Conservation (phyloP, 2,113 vertebrate genomes). For the Pterocles burchelli region DNA sequence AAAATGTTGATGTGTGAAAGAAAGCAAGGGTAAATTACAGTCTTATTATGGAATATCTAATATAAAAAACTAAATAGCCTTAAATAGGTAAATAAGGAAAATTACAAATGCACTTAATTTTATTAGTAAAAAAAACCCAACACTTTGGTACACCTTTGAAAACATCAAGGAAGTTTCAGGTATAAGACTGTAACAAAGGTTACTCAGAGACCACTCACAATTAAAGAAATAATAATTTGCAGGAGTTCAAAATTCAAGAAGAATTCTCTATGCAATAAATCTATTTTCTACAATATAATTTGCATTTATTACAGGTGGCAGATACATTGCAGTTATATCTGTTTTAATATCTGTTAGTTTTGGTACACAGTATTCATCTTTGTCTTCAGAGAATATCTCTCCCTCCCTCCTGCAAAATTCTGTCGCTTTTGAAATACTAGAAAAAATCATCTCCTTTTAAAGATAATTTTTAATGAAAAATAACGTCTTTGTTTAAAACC, state of each 20-base stretch:
- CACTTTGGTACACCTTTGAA: neutral
- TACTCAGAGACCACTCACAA: neutral
- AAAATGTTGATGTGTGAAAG: neutral
- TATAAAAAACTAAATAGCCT: neutral
- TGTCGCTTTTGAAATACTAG: neutral
- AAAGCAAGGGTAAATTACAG: neutral
- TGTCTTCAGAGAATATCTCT: neutral
- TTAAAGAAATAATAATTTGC: neutral
- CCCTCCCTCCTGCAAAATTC: neutral
- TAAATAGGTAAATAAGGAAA: neutral
- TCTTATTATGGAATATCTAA: neutral
- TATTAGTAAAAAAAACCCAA: accelerated
- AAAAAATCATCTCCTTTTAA: neutral
- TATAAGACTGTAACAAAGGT: neutral
- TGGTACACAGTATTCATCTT: neutral
- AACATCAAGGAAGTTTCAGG: neutral
- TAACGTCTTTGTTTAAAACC: neutral
- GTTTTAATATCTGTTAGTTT: slow-evolving; percentile 16
- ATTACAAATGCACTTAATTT: neutral
- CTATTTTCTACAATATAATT: neutral
- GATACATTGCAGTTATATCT: neutral
- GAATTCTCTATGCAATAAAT: neutral
- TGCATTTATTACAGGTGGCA: neutral
- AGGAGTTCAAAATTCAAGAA: neutral
- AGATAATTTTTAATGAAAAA: neutral